A percentile compares a stretch with the other conserved stretches of the same genome.
Evolutionary conservation across 2,797 vertebrate species (phyloP).

Genomic region (Enteromius radiatus): DNA sequence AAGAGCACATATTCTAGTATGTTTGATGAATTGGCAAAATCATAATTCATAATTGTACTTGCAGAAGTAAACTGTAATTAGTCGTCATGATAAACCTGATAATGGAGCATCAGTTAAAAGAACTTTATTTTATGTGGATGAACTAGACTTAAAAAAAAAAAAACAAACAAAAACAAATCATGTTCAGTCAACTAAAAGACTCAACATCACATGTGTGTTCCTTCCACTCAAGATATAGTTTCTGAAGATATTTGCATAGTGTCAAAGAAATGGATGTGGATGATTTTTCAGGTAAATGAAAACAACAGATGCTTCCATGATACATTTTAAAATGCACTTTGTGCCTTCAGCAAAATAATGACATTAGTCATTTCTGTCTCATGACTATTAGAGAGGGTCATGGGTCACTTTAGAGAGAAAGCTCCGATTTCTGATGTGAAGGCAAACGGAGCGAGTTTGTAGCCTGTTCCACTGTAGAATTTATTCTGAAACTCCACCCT

Average conservation of each 20-base stretch:
- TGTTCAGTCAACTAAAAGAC: no score
- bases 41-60: neutral
- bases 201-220: neutral
- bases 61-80: neutral
- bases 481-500: conserved; percentile 68
- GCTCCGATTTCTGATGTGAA: conserved; percentile 43
- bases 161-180: no score
- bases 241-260: neutral
- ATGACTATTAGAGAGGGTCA: neutral
- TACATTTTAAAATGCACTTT: neutral
- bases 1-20: neutral
- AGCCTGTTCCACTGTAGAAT: conserved; percentile 64
- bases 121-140: neutral
- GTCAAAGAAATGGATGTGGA: neutral
- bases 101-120: neutral
- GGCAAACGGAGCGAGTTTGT: conserved; percentile 60
- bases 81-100: neutral
- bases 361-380: neutral
- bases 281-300: neutral
- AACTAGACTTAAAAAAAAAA: no score
- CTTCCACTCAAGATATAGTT: neutral
- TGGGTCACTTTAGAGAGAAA: conserved; percentile 31
- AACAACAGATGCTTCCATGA: neutral
- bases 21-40: neutral
- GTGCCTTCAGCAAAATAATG: neutral